A percentile compares a stretch with the other conserved stretches of the same genome.
Conservation (phyloP, 1,140 invertebrate species). For the Melitaea cinxia region DNA sequence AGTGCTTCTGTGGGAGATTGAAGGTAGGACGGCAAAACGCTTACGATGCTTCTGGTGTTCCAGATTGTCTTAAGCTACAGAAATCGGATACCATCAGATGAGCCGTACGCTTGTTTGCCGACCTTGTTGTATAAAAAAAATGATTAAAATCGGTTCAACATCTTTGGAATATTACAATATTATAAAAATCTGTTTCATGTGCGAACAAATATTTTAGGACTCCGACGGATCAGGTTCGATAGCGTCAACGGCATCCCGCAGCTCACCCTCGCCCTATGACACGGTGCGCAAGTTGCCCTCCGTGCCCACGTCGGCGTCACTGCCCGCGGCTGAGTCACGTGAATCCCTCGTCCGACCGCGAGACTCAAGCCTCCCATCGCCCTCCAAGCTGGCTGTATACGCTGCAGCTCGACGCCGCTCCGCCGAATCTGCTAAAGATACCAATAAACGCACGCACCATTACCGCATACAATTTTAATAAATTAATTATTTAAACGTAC, state of each 20-base stretch:
- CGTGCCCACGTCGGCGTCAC: conserved; percentile 76
- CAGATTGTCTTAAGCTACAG: background rate
- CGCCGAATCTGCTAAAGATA: conserved; percentile 82
- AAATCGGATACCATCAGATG: no score
- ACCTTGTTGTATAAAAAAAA: no score
- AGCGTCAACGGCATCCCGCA: conserved; percentile 68
- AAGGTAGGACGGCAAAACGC: background rate
- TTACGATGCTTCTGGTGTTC: no score
- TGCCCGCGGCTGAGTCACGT: conserved; percentile 75
- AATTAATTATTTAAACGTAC: no score
- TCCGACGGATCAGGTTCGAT: conserved; percentile 78
- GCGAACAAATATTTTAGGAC: conserved; percentile 62
- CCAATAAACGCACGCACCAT: conserved; percentile 81
- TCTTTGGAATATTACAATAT: background rate
- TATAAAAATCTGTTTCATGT: background rate
- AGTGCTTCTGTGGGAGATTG: no score
- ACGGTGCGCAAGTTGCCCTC: conserved; percentile 85
- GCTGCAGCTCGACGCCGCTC: conserved; percentile 80
- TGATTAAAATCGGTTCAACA: no score
- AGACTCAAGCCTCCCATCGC: conserved; percentile 83
- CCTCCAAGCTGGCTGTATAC: conserved; percentile 83
- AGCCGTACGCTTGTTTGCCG: no score
- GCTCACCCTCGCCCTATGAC: conserved; percentile 71
- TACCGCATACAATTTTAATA: conserved; percentile 87
- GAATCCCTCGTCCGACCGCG: conserved; percentile 75